Evolutionary conservation across 2,797 vertebrate genomes (phyloP), one percentile per base, ranked within the genome.

Genomic region (Caiman crocodilus): DNA sequence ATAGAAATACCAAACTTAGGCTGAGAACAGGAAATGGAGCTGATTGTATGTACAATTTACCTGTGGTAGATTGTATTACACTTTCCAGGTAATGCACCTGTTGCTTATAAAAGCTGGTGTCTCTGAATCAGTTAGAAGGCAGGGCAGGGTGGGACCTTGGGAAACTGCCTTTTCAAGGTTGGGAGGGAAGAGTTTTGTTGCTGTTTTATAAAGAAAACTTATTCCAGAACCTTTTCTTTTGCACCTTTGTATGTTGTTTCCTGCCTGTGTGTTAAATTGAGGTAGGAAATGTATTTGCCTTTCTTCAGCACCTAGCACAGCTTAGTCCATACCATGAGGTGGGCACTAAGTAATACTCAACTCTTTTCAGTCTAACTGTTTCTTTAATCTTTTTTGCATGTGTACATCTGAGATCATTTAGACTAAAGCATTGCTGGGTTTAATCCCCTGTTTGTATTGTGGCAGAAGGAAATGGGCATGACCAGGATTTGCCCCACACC

Each of bases 191-290:
- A 50, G 42, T 10, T 50, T 23, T 71, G 23, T 13, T 42, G 67
- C 21, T 42, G 20, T 71, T 23, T 18, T 23, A 4, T 69, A 35
- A 35, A 23, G 5, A 23, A 20, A 20, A 25, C 21, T 71, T 71
- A 71, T 71, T 42, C 32, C 67, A 35, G 67, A 35, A 69, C 32
- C 20, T 35, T 42, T 73, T 50, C 69, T 50, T 50, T 50, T 50
- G 42, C 42, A 50, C 42, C 13, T 67, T 55, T 67, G 1, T 55
- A n/a, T 55, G 11, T 77, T 56, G 25, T 8, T 63, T 16, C 79
- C 14, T 35, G 61, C 35, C 30, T 3, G 11, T 14, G 1, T 0
- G 1, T 0, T n/a, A 25, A 50, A 17, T 4, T 28, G 7, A 56
- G 14, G 4, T 6, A 4, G 28, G 76, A 73, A 71, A 28, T 61